Conservation (phyloP, 2,888 invertebrate genomes). For the Brachylomia viminalis region DNA sequence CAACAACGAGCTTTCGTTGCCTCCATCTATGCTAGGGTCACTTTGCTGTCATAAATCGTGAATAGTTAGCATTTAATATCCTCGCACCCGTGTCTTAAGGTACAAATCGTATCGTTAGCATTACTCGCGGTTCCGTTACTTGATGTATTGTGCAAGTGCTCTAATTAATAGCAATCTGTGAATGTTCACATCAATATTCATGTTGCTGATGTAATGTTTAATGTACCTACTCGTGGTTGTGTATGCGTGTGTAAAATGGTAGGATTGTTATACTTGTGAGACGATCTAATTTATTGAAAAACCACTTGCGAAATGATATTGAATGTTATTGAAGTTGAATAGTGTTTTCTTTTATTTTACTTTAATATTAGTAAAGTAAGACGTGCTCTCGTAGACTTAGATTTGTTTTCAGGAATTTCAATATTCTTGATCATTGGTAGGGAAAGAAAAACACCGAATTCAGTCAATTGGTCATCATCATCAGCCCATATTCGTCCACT, state of each 20-base stretch:
- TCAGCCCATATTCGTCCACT: too few relatives aligned
- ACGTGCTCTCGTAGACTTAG: not conserved
- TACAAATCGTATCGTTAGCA: constrained; percentile 50
- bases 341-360: constrained; percentile 2
- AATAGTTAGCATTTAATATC: constrained; percentile 74
- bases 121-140: constrained; percentile 39
- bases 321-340: constrained; percentile 9
- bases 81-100: constrained; percentile 64
- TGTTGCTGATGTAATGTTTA: constrained; percentile 47
- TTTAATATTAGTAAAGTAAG: not conserved
- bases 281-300: constrained; percentile 26
- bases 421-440: not conserved
- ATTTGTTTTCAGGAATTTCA: not conserved
- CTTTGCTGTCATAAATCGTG: constrained; percentile 75
- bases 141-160: constrained; percentile 55
- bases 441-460: not conserved
- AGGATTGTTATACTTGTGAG: too few relatives aligned
- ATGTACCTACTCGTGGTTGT: constrained; percentile 29
- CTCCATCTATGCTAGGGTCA: constrained; percentile 72
- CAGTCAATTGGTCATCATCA: too few relatives aligned
- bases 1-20: constrained; percentile 79
- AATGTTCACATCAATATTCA: constrained; percentile 47
- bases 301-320: constrained; percentile 15
- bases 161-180: constrained; percentile 60
- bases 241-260: constrained; percentile 11